phyloP scores from a whole-genome alignment of 2,797 vertebrate genomes.

The Furcifer pardalis region DNA sequence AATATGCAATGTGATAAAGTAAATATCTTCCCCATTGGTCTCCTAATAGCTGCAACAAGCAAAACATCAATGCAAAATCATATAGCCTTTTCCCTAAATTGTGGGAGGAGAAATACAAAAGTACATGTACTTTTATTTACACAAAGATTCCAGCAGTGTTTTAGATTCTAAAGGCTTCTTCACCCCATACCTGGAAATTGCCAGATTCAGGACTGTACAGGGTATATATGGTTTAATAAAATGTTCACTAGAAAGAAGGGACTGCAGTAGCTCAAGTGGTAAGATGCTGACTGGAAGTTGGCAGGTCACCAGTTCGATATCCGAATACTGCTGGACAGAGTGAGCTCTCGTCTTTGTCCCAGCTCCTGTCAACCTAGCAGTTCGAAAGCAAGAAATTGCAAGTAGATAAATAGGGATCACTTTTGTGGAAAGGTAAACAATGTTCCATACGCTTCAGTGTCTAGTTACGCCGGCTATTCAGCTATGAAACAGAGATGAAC shows the following conservation, averaged over 20 bases:
- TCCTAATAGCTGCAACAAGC: rapidly evolving
- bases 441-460: too few relatives aligned
- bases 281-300: too few relatives aligned
- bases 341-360: too few relatives aligned
- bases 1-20: background rate
- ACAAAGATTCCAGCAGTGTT: background rate
- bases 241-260: background rate
- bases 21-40: background rate
- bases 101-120: background rate
- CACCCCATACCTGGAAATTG: background rate
- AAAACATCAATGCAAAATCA: background rate
- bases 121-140: background rate
- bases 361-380: too few relatives aligned
- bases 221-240: background rate
- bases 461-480: too few relatives aligned
- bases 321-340: too few relatives aligned
- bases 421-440: too few relatives aligned
- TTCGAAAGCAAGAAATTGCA: too few relatives aligned
- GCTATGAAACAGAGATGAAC: too few relatives aligned
- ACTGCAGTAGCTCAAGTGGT: too few relatives aligned
- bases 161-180: rapidly evolving
- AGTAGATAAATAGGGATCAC: too few relatives aligned
- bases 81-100: rapidly evolving
- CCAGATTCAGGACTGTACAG: background rate
- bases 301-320: too few relatives aligned